Evolutionary conservation across 2,888 invertebrate genomes (phyloP), one percentile per base, ranked within the genome.

Genomic region (Lycia hirtaria): DNA sequence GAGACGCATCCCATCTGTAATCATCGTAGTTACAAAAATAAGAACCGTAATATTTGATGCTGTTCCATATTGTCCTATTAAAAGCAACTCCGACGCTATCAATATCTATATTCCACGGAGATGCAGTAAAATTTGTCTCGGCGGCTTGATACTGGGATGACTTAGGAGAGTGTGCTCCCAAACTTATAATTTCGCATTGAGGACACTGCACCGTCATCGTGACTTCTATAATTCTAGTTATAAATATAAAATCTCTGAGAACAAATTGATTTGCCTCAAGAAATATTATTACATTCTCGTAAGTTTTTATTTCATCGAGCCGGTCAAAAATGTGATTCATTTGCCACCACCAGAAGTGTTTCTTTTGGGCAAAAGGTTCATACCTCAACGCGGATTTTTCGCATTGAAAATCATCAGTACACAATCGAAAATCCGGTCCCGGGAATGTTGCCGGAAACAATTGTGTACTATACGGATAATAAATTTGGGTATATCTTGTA

Each of bases 341-440:
- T 53, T 73, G 77, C 85, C 81, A 85, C 85, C 81, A 85, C 83
- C 79, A 82, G 43, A 76, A 77, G 15, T 76, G 75, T 49, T 84
- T 85, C 3, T 54, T 43, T 47, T 85, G 84, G 3, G 71, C 71
- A 4, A 72, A 59, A 0, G 33, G 41, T 1, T 67, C 60, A 15
- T 72, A 56, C 48, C 80, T 72, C 28, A 54, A 24, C 2, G 66
- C 54, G 12, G 65, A 58, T n/a, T 49, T 52, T 20, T 58, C 49
- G 56, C 81, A 83, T 17, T 69, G 35, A 47, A 71, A 76, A 9
- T 70, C 71, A 3, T 69, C 65, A 2, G 49, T 52, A 56, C 81
- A 82, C 20, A 69, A 71, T 24, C 69, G 62, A 0, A 43, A 5
- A 52, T 80, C 80, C n/a, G 55, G 19, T 0, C 82, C 83, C 1